Percentiles rank a stretch among this genome's conserved stretches.
phyloP scores from a whole-genome alignment of 2,797 vertebrate species.

The Tenualosa ilisha region DNA sequence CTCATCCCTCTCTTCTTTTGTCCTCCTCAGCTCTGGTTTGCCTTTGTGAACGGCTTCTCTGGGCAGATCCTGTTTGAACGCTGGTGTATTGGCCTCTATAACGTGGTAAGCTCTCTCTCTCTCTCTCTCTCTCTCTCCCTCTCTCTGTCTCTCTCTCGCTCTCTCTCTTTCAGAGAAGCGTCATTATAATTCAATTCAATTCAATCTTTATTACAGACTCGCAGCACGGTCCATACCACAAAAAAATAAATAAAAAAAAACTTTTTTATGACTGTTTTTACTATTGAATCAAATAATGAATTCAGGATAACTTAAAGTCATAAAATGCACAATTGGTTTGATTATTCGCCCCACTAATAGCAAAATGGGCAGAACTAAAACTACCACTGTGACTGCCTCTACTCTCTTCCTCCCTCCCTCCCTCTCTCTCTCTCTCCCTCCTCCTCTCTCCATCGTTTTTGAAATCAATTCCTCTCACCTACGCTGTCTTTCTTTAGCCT shows the following conservation, averaged over 20 bases:
- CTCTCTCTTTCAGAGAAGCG: not conserved
- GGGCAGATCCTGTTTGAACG: slow-evolving; percentile 99
- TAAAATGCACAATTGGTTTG: too few species aligned
- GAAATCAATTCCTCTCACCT: too few species aligned
- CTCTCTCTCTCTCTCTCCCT: not conserved
- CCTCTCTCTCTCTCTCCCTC: not conserved
- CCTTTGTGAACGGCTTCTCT: slow-evolving; percentile 98
- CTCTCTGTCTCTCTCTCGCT: not conserved
- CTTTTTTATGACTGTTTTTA: too few species aligned
- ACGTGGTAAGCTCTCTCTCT: slow-evolving; percentile 87
- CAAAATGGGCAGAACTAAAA: not conserved
- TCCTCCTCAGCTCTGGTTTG: slow-evolving; percentile 94
- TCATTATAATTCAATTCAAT: not conserved
- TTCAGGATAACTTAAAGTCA: not conserved
- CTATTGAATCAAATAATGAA: not conserved
- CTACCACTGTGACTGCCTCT: not conserved
- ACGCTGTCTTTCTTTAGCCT: too few species aligned
- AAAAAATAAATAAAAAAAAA: too few species aligned
- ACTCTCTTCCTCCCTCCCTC: not conserved
- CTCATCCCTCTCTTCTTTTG: slow-evolving; percentile 47
- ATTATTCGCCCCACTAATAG: not conserved
- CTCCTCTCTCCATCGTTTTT: too few species aligned
- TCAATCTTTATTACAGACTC: too few species aligned
- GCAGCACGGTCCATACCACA: too few species aligned
- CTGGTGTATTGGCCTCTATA: slow-evolving; percentile 99